These are phyloP conservation scores for Rhinoderma darwinii DNA, from an alignment of 2,113 vertebrate genomes.

Conservation along the genomic window DNA sequence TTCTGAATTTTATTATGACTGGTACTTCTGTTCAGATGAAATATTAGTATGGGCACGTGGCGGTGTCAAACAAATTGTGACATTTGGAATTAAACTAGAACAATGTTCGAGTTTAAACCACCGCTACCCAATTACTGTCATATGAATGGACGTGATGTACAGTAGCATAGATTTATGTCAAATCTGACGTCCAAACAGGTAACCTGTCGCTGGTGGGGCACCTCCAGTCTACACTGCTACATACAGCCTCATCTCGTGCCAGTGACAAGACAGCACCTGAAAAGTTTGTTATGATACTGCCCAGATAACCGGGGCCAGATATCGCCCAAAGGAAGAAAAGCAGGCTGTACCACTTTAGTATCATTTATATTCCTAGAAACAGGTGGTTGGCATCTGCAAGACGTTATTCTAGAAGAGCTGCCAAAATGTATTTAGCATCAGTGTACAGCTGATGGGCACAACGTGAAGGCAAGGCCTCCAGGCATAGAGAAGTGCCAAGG, in stretches of 20 bases:
- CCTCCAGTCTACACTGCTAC: background rate
- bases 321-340: background rate
- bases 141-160: too few relatives aligned
- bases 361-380: slow-evolving; percentile 47
- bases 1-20: too few relatives aligned
- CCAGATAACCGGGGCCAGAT: background rate
- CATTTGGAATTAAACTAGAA: background rate
- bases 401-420: slow-evolving; percentile 22
- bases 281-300: background rate
- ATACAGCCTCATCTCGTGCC: background rate
- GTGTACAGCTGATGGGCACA: slow-evolving; percentile 43
- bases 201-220: too few relatives aligned
- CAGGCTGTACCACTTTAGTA: background rate
- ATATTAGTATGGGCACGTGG: background rate
- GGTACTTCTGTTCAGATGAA: background rate
- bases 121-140: background rate
- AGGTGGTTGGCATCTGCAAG: slow-evolving; percentile 45
- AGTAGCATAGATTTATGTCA: too few relatives aligned
- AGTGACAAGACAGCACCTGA: background rate
- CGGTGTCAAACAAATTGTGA: background rate
- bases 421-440: slow-evolving; percentile 49
- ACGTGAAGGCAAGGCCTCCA: slow-evolving; percentile 11
- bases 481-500: slow-evolving; percentile 21
- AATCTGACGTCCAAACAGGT: too few relatives aligned
- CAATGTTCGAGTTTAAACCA: background rate